Base-by-base conservation (phyloP, 1,140 invertebrate genomes). In the Wasmannia auropunctata region DNA sequence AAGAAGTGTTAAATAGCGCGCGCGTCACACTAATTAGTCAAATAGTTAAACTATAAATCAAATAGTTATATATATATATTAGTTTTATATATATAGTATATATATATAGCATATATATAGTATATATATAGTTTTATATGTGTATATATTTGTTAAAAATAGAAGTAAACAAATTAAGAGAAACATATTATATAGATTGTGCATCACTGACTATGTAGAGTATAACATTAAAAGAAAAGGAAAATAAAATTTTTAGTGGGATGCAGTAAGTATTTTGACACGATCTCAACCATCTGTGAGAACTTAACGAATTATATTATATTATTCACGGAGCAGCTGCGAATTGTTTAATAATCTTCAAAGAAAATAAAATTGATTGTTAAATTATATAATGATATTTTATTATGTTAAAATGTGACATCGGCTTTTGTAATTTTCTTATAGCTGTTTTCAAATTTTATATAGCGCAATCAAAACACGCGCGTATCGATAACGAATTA, bases 401-500 rank as follows among this genome's bases (percentile, higher is more conserved):
- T 56, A 75, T 60, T 60, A 40, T 5, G 16, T 62, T n/a, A 40
- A 76, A 60, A 60, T 62, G 25, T 40, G 16, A 58, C n/a, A 11
- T 25, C 11, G 2, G 11, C 56, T 28, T 40, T 22, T 16, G 28
- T 22, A 31, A 58, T 19, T 75, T 75, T 37, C 40, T 43, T 63
- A 28, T 19, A 22, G 19, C 2, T 40, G 7, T 16, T 63, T 63
- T 8, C 28, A n/a, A 54, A 80, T 69, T 80, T 54, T 69, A 40
- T 40, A 6, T 54, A 7, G 0, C 6, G 28, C 37, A 34, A 77
- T 63, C 0, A 19, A 37, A 67, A 67, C 16, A 2, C 31, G 19
- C 31, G 62, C n/a, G n/a, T 54, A 31, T 69, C 49, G 46, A 69
- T 58, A 77, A 67, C 62, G 22, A 80, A 69, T 69, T 80, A 28